Percentiles rank a stretch among this genome's conserved stretches.
These are phyloP conservation scores for Malaclemys terrapin DNA, from an alignment of 2,113 vertebrate genomes.

Conservation along the genomic window DNA sequence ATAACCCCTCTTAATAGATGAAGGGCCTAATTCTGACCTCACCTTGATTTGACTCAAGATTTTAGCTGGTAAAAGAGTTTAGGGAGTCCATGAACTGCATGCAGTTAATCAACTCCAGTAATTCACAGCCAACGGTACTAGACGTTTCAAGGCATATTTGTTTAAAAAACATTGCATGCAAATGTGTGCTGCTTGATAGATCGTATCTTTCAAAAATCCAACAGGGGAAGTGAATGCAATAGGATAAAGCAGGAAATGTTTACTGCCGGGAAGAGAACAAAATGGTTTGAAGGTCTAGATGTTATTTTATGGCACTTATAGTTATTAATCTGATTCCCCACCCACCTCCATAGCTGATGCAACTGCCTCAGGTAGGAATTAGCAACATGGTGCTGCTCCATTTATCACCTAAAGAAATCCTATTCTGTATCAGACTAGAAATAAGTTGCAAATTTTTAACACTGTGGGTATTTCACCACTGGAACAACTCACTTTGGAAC, in stretches of 20 bases:
- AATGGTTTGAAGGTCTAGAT: background rate
- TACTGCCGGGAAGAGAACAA: background rate
- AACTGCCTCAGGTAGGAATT: background rate
- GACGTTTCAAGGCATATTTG: background rate
- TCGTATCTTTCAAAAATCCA: background rate
- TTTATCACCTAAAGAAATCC: background rate
- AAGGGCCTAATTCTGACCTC: background rate
- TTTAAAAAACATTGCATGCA: background rate
- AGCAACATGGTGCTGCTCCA: background rate
- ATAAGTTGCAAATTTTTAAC: background rate
- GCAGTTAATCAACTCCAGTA: background rate
- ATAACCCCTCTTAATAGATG: background rate
- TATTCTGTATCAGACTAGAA: background rate
- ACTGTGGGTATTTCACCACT: background rate
- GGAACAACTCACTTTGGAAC: background rate
- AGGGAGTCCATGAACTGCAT: background rate
- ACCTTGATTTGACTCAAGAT: background rate
- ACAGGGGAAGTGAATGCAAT: background rate
- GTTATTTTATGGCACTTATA: background rate
- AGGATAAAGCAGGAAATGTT: background rate
- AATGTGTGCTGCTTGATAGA: background rate
- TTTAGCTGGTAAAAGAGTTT: background rate
- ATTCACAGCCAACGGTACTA: background rate
- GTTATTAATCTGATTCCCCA: no score
- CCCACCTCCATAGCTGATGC: background rate